phyloP scores from a whole-genome alignment of 1,140 invertebrate species.

The Dreissena rostriformis region DNA sequence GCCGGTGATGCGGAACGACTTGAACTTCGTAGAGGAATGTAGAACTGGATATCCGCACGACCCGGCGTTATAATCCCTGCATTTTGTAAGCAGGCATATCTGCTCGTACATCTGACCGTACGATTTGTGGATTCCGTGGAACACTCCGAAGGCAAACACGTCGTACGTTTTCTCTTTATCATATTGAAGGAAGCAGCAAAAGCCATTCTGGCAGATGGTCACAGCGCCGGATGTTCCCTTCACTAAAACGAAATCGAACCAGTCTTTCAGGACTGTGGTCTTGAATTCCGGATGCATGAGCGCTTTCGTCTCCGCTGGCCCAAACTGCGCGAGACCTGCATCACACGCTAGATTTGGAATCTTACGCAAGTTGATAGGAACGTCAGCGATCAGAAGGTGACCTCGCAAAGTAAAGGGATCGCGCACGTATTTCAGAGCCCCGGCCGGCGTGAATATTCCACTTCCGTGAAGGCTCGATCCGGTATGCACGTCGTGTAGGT shows the following conservation, averaged over 20 bases:
- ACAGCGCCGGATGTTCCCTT: conserved; percentile 33
- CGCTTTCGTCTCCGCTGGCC: conserved; percentile 16
- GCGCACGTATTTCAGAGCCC: conserved; percentile 49
- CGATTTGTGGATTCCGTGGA: conserved; percentile 67
- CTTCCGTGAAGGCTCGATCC: conserved; percentile 75
- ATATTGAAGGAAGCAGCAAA: conserved; percentile 69
- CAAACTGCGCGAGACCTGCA: conserved; percentile 18
- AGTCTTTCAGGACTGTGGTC: conserved; percentile 56
- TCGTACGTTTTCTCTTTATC: conserved; percentile 36
- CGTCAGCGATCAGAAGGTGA: conserved; percentile 62
- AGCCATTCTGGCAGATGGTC: conserved; percentile 58
- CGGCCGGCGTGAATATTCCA: conserved; percentile 82
- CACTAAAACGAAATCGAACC: conserved; percentile 64
- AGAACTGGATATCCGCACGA: conserved; percentile 60
- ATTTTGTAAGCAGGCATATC: conserved; percentile 70
- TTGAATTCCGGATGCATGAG: conserved; percentile 43
- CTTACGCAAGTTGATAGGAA: conserved; percentile 47
- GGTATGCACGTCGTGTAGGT: conserved; percentile 81
- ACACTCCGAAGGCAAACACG: conserved; percentile 70
- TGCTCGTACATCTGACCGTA: conserved; percentile 71
- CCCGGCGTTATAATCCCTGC: conserved; percentile 49
- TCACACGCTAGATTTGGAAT: conserved; percentile 10
- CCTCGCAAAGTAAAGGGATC: conserved; percentile 37
- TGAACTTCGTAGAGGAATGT: conserved; percentile 61
- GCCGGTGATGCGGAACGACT: conserved; percentile 55